Evolutionary conservation across 2,888 invertebrate species (phyloP).

Genomic region (Marasmarcha lunaedactyla): DNA sequence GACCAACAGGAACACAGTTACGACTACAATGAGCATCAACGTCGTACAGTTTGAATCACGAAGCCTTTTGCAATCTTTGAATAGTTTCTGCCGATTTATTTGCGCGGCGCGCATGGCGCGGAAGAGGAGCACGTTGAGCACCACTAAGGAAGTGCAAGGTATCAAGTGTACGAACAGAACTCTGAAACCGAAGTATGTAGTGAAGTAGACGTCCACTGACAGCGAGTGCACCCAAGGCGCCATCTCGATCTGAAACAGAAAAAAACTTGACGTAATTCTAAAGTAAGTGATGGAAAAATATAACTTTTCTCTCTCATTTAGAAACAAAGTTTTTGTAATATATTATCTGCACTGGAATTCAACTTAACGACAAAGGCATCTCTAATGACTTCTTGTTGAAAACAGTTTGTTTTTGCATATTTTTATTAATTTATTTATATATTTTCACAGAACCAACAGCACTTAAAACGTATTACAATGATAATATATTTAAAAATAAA

Average conservation of each 20-base stretch:
- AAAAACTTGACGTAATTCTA: too few species aligned
- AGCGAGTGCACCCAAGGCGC: slow-evolving; percentile 80
- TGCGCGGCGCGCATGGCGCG: slow-evolving; percentile 88
- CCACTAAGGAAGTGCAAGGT: slow-evolving; percentile 89
- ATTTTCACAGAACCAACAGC: too few species aligned
- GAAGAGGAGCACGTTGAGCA: slow-evolving; percentile 89
- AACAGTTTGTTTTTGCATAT: too few species aligned
- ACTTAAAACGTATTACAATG: too few species aligned
- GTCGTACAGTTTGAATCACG: slow-evolving; percentile 88
- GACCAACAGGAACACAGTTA: slow-evolving; percentile 84
- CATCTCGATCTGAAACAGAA: slow-evolving; percentile 54
- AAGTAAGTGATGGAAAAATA: too few species aligned
- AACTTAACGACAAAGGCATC: too few species aligned
- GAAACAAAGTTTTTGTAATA: too few species aligned
- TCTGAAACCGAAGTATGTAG: slow-evolving; percentile 85
- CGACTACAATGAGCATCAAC: slow-evolving; percentile 88
- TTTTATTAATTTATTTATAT: too few species aligned
- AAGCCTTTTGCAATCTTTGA: slow-evolving; percentile 83
- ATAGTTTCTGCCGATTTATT: slow-evolving; percentile 79
- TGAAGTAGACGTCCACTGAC: slow-evolving; percentile 82
- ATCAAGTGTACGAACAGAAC: slow-evolving; percentile 92
- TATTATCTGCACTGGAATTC: too few species aligned
- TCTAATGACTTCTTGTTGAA: too few species aligned
- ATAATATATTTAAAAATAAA: too few species aligned
- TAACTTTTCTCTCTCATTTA: too few species aligned